A percentile compares a stretch with the other conserved stretches of the same genome.
These are phyloP conservation scores for Peromyscus aztecus DNA, from an alignment of 2,797 vertebrate genomes.

Conservation along the genomic window DNA sequence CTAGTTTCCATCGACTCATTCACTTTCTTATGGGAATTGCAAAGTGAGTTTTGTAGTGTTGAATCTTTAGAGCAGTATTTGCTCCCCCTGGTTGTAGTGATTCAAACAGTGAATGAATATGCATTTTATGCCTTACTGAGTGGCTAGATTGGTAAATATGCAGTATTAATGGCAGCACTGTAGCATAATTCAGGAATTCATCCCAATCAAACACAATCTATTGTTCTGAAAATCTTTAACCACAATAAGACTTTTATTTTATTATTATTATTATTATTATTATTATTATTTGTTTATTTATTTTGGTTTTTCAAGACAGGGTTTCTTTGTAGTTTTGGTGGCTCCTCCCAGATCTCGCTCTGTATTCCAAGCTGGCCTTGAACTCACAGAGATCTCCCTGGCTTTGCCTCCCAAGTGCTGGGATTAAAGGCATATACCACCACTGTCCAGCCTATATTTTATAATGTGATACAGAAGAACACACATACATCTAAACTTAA, in stretches of 20 bases:
- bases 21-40: neutral
- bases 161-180: neutral
- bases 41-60: neutral
- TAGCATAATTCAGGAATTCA: neutral
- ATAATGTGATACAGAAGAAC: neutral
- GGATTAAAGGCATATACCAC: too few relatives aligned
- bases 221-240: neutral
- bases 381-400: too few relatives aligned
- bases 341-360: too few relatives aligned
- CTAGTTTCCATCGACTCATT: neutral
- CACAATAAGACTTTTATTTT: neutral
- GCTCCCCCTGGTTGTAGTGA: neutral
- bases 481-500: neutral
- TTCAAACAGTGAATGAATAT: neutral
- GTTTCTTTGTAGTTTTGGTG: too few relatives aligned
- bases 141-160: neutral
- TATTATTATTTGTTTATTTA: too few relatives aligned
- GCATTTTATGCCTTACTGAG: neutral
- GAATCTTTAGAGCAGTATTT: neutral
- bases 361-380: too few relatives aligned
- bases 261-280: too few relatives aligned
- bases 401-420: too few relatives aligned
- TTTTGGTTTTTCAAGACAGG: too few relatives aligned
- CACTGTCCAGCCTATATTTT: neutral
- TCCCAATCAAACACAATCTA: neutral